Evolutionary conservation across 1,140 invertebrate species (phyloP).

Genomic region (Telenomus remus): DNA sequence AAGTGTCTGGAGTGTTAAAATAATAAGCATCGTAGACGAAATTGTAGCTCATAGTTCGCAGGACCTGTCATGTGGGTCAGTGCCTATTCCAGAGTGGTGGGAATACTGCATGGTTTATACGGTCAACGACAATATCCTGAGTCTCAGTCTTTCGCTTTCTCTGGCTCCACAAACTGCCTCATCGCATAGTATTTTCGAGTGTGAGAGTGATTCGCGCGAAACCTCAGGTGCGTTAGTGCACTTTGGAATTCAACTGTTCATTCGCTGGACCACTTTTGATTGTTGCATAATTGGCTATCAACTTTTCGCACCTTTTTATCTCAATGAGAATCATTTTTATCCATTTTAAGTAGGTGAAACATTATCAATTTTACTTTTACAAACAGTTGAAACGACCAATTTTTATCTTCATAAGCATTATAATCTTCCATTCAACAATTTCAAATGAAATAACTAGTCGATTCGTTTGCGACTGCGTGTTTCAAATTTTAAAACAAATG

Average conservation of each 20-base stretch:
- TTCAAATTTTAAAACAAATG: too few relatives aligned
- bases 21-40: slow-evolving; percentile 26
- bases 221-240: slow-evolving; percentile 29
- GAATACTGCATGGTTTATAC: slow-evolving; percentile 72
- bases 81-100: slow-evolving; percentile 61
- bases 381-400: too few relatives aligned
- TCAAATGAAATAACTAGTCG: too few relatives aligned
- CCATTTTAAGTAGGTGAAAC: too few relatives aligned
- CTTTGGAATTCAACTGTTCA: background rate
- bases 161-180: slow-evolving; percentile 62
- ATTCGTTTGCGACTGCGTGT: too few relatives aligned
- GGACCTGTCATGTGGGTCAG: slow-evolving; percentile 55
- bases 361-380: too few relatives aligned
- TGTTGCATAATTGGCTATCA: background rate
- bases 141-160: slow-evolving; percentile 74
- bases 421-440: too few relatives aligned
- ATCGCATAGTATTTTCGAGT: slow-evolving; percentile 53
- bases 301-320: background rate
- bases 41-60: slow-evolving; percentile 25
- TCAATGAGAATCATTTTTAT: too few relatives aligned
- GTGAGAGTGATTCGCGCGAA: slow-evolving; percentile 33
- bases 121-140: slow-evolving; percentile 66
- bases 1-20: slow-evolving; percentile 17
- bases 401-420: too few relatives aligned
- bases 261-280: background rate